Evolutionary conservation across 1,140 invertebrate species (phyloP), one percentile per base, ranked within the genome.

Genomic region (Aleiodes sp.): DNA sequence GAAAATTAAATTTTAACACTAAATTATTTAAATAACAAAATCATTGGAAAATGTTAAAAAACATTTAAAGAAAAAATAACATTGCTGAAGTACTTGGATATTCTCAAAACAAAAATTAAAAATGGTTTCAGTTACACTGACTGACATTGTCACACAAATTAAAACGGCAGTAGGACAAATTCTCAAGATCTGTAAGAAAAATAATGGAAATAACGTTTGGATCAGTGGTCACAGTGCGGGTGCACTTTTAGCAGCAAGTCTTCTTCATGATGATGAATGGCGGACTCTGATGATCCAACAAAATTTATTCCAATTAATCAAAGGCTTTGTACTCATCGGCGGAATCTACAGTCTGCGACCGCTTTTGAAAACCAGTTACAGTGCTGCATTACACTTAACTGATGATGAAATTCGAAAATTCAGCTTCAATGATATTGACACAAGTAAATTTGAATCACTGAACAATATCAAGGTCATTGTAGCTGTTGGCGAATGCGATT

Each of bases 191-290:
- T 90, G 90, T 1, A 79, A 82, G 29, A 79, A 86, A 57, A 85
- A 82, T 62, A 82, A 85, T 10, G 87, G 86, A 1, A 87, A 85
- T 82, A 87, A 84, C 1, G 86, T 94, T 16, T 90, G 89, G 81
- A 87, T 94, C 35, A 87, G 87, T 21, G 93, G 93, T 0, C 93
- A 94, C 78, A 94, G 92, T 28, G 92, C 92, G 0, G 94, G 93
- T 0, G 93, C 90, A 0, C 92, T 94, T 78, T 82, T 94, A 2
- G 84, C 91, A 0, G 87, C 88, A 1, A 88, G 87, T 73, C 73
- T 91, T n/a, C 80, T 93, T 1, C 78, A 84, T n/a, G 81, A 86
- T 52, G 26, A 57, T 1, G 69, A 77, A 29, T 87, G 84, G 84
- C 57, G 87, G 1, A 31, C 79, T 7, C 19, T 66, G 3, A 75